A percentile compares a stretch with the other conserved stretches of the same genome.
Conservation (phyloP, 2,888 invertebrate species). For the Sinelater perroti region DNA sequence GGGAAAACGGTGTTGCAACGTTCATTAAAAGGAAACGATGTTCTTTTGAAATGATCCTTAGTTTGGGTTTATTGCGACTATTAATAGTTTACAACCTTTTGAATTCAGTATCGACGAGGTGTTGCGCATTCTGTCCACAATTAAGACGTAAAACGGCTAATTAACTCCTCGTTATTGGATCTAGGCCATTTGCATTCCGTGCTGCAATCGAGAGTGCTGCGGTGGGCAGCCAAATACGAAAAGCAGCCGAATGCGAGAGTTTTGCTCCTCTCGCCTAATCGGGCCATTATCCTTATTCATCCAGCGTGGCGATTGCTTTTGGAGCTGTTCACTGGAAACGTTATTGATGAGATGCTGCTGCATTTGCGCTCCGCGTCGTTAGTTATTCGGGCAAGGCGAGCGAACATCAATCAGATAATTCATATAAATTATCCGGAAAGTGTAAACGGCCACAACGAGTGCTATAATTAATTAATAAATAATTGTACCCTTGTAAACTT, state of each 20-base stretch:
- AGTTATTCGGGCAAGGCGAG: not conserved
- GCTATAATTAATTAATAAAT: constrained; percentile 9
- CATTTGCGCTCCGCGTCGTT: not conserved
- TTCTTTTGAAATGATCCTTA: no score
- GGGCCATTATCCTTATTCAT: not conserved
- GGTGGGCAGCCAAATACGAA: constrained; percentile 17
- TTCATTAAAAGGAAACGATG: no score
- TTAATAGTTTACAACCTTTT: no score
- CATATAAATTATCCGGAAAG: not conserved
- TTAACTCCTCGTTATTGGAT: constrained; percentile 5
- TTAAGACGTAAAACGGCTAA: constrained; percentile 7
- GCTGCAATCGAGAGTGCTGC: not conserved
- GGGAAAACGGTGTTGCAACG: no score
- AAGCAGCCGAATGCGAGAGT: constrained; percentile 4
- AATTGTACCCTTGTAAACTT: constrained; percentile 14
- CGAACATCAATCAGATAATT: not conserved
- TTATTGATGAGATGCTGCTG: no score
- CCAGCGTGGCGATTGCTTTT: not conserved
- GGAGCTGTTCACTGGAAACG: not conserved
- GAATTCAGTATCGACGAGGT: constrained; percentile 1
- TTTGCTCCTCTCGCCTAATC: not conserved
- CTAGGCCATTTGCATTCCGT: constrained; percentile 12
- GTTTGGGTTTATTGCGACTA: no score
- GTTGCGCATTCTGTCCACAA: constrained; percentile 3
- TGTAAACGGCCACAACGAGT: constrained; percentile 3